A percentile compares a stretch with the other conserved stretches of the same genome.
Evolutionary conservation across 2,113 vertebrate species (phyloP).

Genomic region (Rissa tridactyla): DNA sequence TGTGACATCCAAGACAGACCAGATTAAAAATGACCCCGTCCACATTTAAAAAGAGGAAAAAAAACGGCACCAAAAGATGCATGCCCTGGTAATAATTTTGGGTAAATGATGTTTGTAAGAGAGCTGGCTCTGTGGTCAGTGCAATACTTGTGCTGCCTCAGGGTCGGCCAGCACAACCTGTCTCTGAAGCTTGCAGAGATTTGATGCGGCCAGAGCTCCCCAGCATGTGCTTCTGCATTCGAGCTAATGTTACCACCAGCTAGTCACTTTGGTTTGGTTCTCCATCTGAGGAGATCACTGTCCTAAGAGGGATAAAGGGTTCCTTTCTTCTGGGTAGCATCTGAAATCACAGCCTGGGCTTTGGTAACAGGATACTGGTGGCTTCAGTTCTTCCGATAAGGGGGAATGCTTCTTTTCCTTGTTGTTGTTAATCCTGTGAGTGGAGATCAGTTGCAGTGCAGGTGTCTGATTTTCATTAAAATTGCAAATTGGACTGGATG

Average conservation of each 20-base stretch:
- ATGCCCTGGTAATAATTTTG: neutral
- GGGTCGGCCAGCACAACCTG: neutral
- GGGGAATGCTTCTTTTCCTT: conserved; percentile 56
- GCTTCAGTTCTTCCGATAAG: conserved; percentile 69
- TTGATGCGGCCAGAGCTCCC: conserved; percentile 52
- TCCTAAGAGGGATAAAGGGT: conserved; percentile 76
- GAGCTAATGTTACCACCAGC: conserved; percentile 61
- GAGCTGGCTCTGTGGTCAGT: neutral
- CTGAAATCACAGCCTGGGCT: conserved; percentile 79
- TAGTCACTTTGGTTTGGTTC: conserved; percentile 69
- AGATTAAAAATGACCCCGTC: neutral
- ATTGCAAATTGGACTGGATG: conserved; percentile 84
- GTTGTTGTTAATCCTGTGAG: conserved; percentile 70
- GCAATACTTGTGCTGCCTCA: neutral
- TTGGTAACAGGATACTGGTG: conserved; percentile 76
- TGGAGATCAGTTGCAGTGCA: conserved; percentile 80
- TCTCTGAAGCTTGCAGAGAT: neutral
- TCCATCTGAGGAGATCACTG: conserved; percentile 74
- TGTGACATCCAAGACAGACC: neutral
- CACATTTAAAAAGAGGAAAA: neutral
- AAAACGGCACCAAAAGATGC: neutral
- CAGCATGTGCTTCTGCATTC: conserved; percentile 58
- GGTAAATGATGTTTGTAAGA: neutral
- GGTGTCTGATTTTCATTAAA: conserved; percentile 96
- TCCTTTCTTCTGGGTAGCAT: conserved; percentile 75